Evolutionary conservation across 2,888 invertebrate species (phyloP).

Genomic region (Drosophila melanosoma): DNA sequence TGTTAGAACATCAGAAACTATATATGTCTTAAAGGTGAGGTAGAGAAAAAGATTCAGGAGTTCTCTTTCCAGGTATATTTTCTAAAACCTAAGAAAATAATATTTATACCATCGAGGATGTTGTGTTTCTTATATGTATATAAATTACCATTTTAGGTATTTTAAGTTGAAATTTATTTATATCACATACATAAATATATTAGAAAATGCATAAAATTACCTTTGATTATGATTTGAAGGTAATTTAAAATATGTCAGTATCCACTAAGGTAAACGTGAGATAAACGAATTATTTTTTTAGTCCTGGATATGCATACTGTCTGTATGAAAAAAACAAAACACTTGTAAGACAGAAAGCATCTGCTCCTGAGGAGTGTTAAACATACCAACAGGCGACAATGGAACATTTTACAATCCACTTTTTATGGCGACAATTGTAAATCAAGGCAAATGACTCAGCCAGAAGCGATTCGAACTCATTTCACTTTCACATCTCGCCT

Average conservation of each 20-base stretch:
- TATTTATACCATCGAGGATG: not conserved
- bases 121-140: not conserved
- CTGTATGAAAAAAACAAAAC: not conserved
- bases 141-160: not conserved
- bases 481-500: constrained; percentile 11
- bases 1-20: not conserved
- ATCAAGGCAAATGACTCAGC: constrained; percentile 48
- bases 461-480: constrained; percentile 19
- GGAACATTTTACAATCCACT: constrained; percentile 43
- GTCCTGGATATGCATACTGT: not conserved
- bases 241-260: not conserved
- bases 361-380: constrained; percentile 10
- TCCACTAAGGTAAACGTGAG: not conserved
- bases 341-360: not conserved
- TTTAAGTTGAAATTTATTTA: not conserved
- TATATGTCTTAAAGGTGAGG: not conserved
- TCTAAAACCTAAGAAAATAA: not conserved
- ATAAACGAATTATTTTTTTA: not conserved
- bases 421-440: constrained; percentile 53
- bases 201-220: not conserved
- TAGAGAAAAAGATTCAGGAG: not conserved
- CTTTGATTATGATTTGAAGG: not conserved
- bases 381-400: constrained; percentile 1
- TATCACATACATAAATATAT: not conserved
- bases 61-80: not conserved